A percentile compares a stretch with the other conserved stretches of the same genome.
Evolutionary conservation across 2,888 invertebrate genomes (phyloP).

Genomic region (Heteropelma amictum): DNA sequence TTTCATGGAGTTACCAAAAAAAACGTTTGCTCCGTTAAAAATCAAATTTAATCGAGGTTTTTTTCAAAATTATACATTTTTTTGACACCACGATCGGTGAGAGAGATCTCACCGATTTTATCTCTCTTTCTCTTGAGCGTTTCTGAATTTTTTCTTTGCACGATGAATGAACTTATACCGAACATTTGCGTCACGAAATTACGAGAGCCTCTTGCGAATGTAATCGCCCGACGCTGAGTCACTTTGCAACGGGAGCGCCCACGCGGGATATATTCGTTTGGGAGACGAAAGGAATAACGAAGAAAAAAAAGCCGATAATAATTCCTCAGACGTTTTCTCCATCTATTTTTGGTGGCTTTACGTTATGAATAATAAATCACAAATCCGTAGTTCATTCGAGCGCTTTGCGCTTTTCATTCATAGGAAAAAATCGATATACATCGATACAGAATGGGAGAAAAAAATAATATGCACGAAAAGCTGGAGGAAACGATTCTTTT

Average conservation of each 20-base stretch:
- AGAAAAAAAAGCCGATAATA: background rate
- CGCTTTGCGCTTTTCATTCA: background rate
- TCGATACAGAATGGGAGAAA: no score
- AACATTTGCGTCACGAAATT: constrained; percentile 27
- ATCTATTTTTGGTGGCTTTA: no score
- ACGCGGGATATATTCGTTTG: background rate
- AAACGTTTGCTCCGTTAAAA: no score
- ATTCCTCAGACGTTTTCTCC: background rate
- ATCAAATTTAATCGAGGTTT: no score
- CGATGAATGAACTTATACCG: constrained; percentile 34
- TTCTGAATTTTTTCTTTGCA: background rate
- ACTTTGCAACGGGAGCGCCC: constrained; percentile 10
- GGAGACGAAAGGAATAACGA: constrained; percentile 3
- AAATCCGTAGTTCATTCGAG: background rate
- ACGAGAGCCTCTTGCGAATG: constrained; percentile 14
- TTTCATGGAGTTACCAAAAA: no score
- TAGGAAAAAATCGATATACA: no score
- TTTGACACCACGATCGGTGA: no score
- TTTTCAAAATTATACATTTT: no score
- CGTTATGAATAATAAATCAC: no score
- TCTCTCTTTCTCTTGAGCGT: background rate
- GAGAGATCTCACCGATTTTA: background rate
- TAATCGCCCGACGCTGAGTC: constrained; percentile 42
- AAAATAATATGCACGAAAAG: no score
- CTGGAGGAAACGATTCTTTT: no score